Base-by-base conservation (phyloP, 1,140 invertebrate species). In the Drosophila neocordata region DNA sequence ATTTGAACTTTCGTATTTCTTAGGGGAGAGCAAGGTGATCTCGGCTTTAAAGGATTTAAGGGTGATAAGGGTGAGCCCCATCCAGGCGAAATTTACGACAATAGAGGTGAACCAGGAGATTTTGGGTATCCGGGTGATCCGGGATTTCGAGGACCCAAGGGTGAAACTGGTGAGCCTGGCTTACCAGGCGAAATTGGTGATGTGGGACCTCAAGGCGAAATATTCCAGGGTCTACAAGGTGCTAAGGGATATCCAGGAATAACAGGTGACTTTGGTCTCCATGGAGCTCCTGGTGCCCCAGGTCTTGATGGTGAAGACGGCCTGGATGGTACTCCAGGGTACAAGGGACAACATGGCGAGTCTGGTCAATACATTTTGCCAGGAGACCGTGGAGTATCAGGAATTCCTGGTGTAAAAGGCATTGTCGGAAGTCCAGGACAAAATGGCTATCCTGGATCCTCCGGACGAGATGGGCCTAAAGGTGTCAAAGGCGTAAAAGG, bases 21-120 rank as follows among this genome's bases (percentile, higher is more conserved):
- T 13, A 87, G 90, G 34, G 94, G 94, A 8, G 37, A 35, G 1
- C 91, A 91, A 68, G 93, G 94, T 22, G 91, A 92, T 22, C 56
- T 68, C 2, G 93, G 94, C 38, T 67, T 62, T 9, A 12, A 75
- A 7, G 95, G 95, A 3, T 35, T 81, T 1, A 92, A 92, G 67
- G 94, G 94, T 53, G 91, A 93, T n/a, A 93, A 92, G 61, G 94
- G 95, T 68, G 92, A 93, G 27, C 79, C 92, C 0, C 90, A 92
- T 2, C 93, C 92, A 18, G 92, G 92, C 35, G 66, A 89, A 53
- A 75, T 84, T 8, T 57, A 63, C 24, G 67, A 80, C 13, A 90
- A 90, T 31, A 55, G 67, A 37, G 92, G 92, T 1, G 85, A 85
- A 2, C 12, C 2, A 1, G 91, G 91, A 4, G 77, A 90, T 4